Evolutionary conservation across 2,113 vertebrate species (phyloP).

Genomic region (Callocephalon fimbriatum): DNA sequence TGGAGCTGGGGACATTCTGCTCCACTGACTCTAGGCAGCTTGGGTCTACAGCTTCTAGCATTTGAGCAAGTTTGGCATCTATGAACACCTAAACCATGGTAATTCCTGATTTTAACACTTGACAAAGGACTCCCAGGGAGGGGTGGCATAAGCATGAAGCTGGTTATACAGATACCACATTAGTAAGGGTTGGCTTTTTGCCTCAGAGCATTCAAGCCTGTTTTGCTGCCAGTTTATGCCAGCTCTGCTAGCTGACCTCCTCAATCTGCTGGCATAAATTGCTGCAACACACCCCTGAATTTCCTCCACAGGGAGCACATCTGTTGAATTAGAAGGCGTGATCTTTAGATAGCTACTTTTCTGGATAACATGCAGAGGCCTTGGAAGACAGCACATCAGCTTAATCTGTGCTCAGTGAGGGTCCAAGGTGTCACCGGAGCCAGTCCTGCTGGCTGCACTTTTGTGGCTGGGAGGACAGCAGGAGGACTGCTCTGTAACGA

Average conservation of each 20-base stretch:
- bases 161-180: background rate
- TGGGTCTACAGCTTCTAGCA: background rate
- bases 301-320: background rate
- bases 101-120: background rate
- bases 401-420: background rate
- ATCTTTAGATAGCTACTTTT: background rate
- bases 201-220: background rate
- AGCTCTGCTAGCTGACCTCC: background rate
- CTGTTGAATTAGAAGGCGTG: conserved; percentile 16
- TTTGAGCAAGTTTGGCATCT: rapidly evolving
- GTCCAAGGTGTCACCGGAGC: background rate
- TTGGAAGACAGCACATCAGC: background rate
- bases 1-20: background rate
- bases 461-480: background rate
- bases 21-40: background rate
- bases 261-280: background rate
- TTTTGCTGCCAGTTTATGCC: background rate
- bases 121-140: background rate
- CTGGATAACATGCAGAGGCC: background rate
- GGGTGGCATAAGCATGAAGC: background rate
- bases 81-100: background rate
- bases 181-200: background rate
- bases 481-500: background rate
- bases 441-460: background rate
- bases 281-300: background rate